Base-by-base conservation (phyloP, 2,797 vertebrate genomes). In the Takifugu ocellatus region DNA sequence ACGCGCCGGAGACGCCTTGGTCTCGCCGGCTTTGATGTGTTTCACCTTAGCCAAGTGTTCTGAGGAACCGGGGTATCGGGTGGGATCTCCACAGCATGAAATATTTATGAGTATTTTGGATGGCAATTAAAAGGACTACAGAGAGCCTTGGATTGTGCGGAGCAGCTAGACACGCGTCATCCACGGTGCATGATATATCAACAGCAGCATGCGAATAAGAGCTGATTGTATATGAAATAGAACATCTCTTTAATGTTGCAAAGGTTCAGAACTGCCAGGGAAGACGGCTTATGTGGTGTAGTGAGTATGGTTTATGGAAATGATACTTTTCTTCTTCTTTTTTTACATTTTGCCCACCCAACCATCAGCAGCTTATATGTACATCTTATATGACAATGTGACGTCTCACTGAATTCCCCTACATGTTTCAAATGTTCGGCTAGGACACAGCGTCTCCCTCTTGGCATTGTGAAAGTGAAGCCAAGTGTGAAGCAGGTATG, bases 1-100 rank as follows among this genome's bases (percentile, higher is more conserved):
- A 73, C 54, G 67, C 51, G 63, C 82, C 75, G 79, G 77, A 79
- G 75, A 77, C 71, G 73, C 82, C 78, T 81, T 81, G 72, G 75
- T 84, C 77, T 83, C 75, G 80, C 63, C 17, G 29, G 74, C 78
- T 88, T 90, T 90, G 79, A 91, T 85, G 83, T 78, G 49, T 81
- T 63, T 66, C 85, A 84, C 78, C 76, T 74, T 69, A 65, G 73
- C 69, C 62, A 74, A 62, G 59, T 78, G 68, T 64, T 82, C 67
- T 75, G 68, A 70, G 80, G 82, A 75, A 82, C 54, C 8, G 70
- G 66, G 59, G 67, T 79, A 74, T 82, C 72, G 78, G 75, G 42
- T 75, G 71, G 77, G 73, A 79, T 72, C 61, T 69, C 63, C 78
- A 68, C 65, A 43, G 12, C 66, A 82, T 89, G 61, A 86, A 80